A percentile compares a stretch with the other conserved stretches of the same genome.
Conservation (phyloP, 2,888 invertebrate genomes). For the Phortica magna region DNA sequence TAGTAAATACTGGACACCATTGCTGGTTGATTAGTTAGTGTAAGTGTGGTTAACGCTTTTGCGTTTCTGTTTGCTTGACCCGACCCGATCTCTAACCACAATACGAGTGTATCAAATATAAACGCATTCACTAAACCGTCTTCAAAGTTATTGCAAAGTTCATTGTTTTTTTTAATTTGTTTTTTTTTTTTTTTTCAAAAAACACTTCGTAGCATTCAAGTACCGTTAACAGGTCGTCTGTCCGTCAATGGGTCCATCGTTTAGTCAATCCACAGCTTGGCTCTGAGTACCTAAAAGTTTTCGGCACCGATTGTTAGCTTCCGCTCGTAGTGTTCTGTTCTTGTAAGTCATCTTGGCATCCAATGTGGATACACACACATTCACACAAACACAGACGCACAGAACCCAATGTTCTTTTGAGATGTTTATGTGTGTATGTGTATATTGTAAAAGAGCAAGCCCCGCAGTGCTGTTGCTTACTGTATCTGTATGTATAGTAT, state of each 20-base stretch:
- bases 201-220: not conserved
- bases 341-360: slow-evolving; percentile 40
- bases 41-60: not conserved
- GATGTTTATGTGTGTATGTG: slow-evolving; percentile 37
- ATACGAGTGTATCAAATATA: not conserved
- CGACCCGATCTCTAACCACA: too few species aligned
- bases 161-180: not conserved
- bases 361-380: slow-evolving; percentile 33
- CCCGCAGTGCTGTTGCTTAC: slow-evolving; percentile 27
- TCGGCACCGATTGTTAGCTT: not conserved
- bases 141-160: not conserved
- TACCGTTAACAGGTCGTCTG: not conserved
- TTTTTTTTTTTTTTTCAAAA: too few species aligned
- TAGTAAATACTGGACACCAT: not conserved
- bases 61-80: too few species aligned
- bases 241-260: not conserved
- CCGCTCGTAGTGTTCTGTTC: not conserved
- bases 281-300: not conserved
- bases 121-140: not conserved
- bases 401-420: slow-evolving; percentile 53
- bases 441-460: slow-evolving; percentile 37
- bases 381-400: slow-evolving; percentile 36
- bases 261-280: not conserved
- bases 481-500: slow-evolving; percentile 35
- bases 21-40: not conserved